phyloP scores from a whole-genome alignment of 2,888 invertebrate genomes.

The Cosmia trapezina region DNA sequence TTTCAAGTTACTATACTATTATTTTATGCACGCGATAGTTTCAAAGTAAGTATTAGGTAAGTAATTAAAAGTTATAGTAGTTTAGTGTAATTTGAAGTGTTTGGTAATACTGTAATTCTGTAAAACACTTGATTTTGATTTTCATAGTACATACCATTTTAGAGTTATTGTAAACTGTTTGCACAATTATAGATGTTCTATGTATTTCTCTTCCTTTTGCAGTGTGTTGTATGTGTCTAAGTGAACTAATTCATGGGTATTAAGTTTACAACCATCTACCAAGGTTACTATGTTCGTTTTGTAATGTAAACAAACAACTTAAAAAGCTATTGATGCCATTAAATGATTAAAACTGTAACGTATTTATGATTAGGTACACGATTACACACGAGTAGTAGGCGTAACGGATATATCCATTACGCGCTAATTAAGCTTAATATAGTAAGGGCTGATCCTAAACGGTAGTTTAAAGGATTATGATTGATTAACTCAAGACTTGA shows the following conservation, averaged over 20 bases:
- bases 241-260: background rate
- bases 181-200: no score
- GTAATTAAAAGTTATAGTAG: no score
- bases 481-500: slow-evolving; percentile 46
- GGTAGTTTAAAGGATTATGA: slow-evolving; percentile 49
- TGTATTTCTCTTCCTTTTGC: no score
- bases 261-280: background rate
- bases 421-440: slow-evolving; percentile 47
- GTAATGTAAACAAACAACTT: background rate
- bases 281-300: background rate
- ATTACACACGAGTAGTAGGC: slow-evolving; percentile 11
- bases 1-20: no score
- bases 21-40: no score
- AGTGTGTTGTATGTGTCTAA: no score
- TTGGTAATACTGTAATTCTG: no score
- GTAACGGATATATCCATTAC: slow-evolving; percentile 53
- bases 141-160: no score
- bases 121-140: no score
- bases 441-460: slow-evolving; percentile 39
- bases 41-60: no score
- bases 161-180: no score
- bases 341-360: background rate
- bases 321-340: background rate
- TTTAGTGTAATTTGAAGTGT: no score
- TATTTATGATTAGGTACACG: background rate